Percentiles rank a stretch among this genome's conserved stretches.
Conservation (phyloP, 2,797 vertebrate species). For the Alouatta caraya region DNA sequence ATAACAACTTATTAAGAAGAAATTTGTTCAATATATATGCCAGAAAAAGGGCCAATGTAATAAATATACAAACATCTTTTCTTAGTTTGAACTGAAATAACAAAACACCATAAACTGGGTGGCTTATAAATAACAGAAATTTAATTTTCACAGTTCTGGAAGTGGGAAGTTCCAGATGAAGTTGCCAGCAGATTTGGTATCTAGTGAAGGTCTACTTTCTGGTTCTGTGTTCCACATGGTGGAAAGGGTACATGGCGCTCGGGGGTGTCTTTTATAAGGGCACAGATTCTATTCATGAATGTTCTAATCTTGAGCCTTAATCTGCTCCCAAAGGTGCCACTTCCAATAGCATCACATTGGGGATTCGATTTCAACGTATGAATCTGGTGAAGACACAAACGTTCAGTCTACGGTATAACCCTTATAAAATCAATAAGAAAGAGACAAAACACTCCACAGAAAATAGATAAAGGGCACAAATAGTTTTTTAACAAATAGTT, state of each 20-base stretch:
- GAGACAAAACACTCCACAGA: background rate
- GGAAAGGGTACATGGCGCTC: background rate
- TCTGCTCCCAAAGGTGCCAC: background rate
- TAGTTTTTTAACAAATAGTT: background rate
- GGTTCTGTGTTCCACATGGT: background rate
- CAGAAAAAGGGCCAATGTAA: background rate
- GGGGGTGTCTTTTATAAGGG: background rate
- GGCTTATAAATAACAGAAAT: background rate
- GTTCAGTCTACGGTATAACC: background rate
- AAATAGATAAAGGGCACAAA: background rate
- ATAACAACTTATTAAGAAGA: background rate
- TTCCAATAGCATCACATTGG: background rate
- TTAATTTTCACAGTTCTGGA: background rate
- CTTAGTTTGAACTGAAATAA: background rate
- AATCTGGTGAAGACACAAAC: background rate
- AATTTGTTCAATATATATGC: background rate
- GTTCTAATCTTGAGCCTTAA: background rate
- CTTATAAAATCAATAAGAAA: background rate
- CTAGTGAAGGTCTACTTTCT: background rate
- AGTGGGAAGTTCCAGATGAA: background rate
- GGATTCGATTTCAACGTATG: background rate
- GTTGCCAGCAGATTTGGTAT: background rate
- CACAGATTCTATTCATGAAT: background rate
- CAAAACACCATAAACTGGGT: background rate
- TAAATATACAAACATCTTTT: background rate